Evolutionary conservation across 2,113 vertebrate species (phyloP).

Genomic region (Takifugu flavidus): DNA sequence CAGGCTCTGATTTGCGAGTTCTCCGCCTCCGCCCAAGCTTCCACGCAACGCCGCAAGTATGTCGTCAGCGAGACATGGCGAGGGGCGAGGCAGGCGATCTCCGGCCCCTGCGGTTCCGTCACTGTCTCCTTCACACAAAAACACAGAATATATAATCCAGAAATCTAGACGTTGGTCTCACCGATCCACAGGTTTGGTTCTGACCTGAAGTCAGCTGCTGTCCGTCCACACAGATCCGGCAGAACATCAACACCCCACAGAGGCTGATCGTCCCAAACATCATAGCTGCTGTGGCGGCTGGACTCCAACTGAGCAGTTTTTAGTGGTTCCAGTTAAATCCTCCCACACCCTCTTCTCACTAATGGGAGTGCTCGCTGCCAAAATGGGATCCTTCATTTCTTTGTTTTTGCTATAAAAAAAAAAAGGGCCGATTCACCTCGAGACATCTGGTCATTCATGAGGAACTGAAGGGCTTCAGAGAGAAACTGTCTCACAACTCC

Average conservation of each 20-base stretch:
- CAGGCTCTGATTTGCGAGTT: conserved; percentile 26
- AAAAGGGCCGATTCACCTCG: background rate
- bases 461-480: too few species aligned
- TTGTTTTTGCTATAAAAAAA: conserved; percentile 10
- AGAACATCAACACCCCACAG: conserved; percentile 31
- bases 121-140: conserved; percentile 1
- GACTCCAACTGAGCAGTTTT: conserved; percentile 33
- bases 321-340: conserved; percentile 30
- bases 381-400: conserved; percentile 61
- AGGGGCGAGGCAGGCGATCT: background rate
- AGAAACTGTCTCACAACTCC: too few species aligned
- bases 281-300: conserved; percentile 32
- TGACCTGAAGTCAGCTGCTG: conserved; percentile 51
- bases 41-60: conserved; percentile 46
- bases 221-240: conserved; percentile 18
- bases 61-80: conserved; percentile 43
- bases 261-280: conserved; percentile 9
- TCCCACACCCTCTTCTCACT: conserved; percentile 41
- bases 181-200: background rate
- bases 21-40: conserved; percentile 6
- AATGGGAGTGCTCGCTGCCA: conserved; percentile 27
- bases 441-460: too few species aligned
- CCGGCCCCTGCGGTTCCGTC: background rate
- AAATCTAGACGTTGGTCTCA: background rate
- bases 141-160: background rate